Evolutionary conservation across 1,140 invertebrate species (phyloP).

Genomic region (Dryas iulia): DNA sequence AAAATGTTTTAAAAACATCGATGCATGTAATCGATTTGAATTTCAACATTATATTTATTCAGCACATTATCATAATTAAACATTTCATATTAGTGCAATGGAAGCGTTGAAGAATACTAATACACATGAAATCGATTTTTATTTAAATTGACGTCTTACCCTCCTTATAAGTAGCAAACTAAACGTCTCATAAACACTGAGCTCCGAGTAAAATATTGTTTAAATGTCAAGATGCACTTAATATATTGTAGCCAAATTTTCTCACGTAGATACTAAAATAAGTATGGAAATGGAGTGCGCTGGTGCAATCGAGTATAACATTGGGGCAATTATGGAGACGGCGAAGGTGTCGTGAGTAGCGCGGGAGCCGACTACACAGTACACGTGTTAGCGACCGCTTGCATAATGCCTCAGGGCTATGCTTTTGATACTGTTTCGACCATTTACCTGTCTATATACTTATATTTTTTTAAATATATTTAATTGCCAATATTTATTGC

Average conservation of each 20-base stretch:
- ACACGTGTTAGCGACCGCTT: slow-evolving; percentile 71
- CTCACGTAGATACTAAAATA: slow-evolving; percentile 17
- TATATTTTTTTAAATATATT: background rate
- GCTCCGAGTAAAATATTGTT: background rate
- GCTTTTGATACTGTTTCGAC: background rate
- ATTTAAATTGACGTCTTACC: no score
- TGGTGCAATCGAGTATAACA: slow-evolving; percentile 50
- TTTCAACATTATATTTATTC: background rate
- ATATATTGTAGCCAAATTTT: slow-evolving; percentile 4
- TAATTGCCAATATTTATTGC: no score
- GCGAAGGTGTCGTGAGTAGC: slow-evolving; percentile 61
- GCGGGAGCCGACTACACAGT: slow-evolving; percentile 59
- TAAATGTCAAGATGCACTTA: background rate
- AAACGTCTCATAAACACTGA: background rate
- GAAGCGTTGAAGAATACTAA: background rate
- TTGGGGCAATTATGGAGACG: slow-evolving; percentile 72
- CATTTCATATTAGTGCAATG: background rate
- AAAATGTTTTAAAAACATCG: background rate
- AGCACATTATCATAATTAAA: background rate
- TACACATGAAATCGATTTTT: slow-evolving; percentile 12
- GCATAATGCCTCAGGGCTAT: slow-evolving; percentile 71
- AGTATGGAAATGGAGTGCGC: slow-evolving; percentile 25
- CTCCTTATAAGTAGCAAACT: no score
- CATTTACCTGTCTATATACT: background rate
- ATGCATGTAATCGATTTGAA: background rate